Evolutionary conservation across 2,888 invertebrate genomes (phyloP).

Genomic region (Ametastegia equiseti): DNA sequence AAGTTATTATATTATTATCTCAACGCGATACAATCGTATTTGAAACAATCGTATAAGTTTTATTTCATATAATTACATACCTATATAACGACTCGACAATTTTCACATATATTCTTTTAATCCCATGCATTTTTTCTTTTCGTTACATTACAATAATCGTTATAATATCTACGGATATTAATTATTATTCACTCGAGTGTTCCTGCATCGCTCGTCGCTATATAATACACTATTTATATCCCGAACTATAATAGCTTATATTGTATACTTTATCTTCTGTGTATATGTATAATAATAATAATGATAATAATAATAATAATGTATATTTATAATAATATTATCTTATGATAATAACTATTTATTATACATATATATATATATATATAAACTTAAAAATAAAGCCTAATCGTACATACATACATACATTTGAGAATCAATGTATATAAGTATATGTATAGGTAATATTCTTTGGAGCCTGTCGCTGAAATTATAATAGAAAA

Average conservation of each 20-base stretch:
- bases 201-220: too few relatives aligned
- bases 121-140: too few relatives aligned
- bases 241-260: not conserved
- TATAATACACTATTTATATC: too few relatives aligned
- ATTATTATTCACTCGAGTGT: too few relatives aligned
- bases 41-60: too few relatives aligned
- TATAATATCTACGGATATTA: too few relatives aligned
- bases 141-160: too few relatives aligned
- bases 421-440: conserved; percentile 3
- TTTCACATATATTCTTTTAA: too few relatives aligned
- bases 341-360: not conserved
- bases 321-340: not conserved
- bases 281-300: conserved; percentile 64
- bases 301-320: conserved; percentile 8
- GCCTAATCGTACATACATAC: conserved; percentile 25
- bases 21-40: too few relatives aligned
- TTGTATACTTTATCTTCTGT: conserved; percentile 56
- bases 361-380: not conserved
- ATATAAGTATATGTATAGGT: not conserved
- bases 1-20: too few relatives aligned
- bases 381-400: conserved; percentile 36
- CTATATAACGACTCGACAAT: too few relatives aligned
- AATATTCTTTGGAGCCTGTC: conserved; percentile 23
- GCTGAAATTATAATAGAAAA: not conserved
- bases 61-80: too few relatives aligned